Evolutionary conservation across 2,113 vertebrate species (phyloP), one percentile per base, ranked within the genome.

Genomic region (Channa maculata): DNA sequence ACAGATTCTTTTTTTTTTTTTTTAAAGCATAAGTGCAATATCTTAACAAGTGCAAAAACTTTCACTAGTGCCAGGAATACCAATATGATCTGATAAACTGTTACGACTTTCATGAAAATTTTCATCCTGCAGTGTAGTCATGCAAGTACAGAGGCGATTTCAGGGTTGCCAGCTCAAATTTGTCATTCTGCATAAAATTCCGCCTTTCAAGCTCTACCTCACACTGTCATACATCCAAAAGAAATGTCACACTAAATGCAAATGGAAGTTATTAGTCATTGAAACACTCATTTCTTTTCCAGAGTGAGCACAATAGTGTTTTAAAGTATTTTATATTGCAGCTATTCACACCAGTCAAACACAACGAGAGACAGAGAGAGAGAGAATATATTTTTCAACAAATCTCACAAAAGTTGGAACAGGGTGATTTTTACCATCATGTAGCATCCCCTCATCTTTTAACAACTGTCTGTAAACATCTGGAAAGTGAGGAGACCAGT

Each of bases 131-230:
- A 37, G 71, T 63, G 77, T 36, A 79, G 81, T 72, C 85, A 76
- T 71, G 80, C 72, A n/a, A 73, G 64, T 67, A 39, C n/a, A 7
- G 64, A 82, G 84, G 67, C 14, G 79, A 86, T 86, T 86, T 88
- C 77, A 86, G 68, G 76, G 75, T 79, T 84, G 83, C 76, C 78
- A 78, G 73, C 80, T 82, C 65, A 50, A 53, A 87, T 82, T 80
- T 62, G 58, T 87, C 84, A 68, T 72, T 68, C 78, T 61, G 76
- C 59, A 68, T 76, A 44, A 81, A 77, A 83, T 70, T 39, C 49
- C 38, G 53, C 67, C 68, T 82, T 78, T 87, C 49, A 63, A 67
- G 66, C 70, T 81, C 55, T 73, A 70, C 75, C 57, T 82, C 69
- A 65, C 55, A 73, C 69, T 66, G 68, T 66, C 74, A 55, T 61